These are phyloP conservation scores for Aythya fuligula DNA, from an alignment of 2,797 vertebrate species.

Conservation along the genomic window DNA sequence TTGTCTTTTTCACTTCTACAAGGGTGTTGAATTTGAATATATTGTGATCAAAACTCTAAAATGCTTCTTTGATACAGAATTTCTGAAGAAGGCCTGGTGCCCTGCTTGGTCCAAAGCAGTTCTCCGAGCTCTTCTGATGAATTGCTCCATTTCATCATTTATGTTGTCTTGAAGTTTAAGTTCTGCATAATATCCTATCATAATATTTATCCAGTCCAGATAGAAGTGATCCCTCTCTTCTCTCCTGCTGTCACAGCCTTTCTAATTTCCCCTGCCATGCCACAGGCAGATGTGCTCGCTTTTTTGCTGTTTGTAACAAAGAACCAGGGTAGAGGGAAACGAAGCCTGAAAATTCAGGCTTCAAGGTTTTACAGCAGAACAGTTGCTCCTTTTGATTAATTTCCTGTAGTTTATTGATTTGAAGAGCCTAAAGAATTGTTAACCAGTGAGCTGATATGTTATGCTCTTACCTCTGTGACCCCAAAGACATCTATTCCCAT, in stretches of 20 bases:
- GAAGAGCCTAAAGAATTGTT: constrained; percentile 34
- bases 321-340: not conserved
- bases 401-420: constrained; percentile 45
- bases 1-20: not conserved
- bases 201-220: constrained; percentile 11
- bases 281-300: not conserved
- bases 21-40: not conserved
- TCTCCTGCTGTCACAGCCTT: not conserved
- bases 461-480: constrained; percentile 1
- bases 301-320: constrained; percentile 35
- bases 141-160: constrained; percentile 15
- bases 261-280: not conserved
- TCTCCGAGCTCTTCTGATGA: not conserved
- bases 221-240: not conserved
- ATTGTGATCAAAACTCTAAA: constrained; percentile 4
- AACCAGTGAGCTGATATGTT: constrained; percentile 13
- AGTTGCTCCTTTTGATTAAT: constrained; percentile 52
- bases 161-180: constrained; percentile 19
- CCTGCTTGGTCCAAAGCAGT: not conserved
- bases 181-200: not conserved
- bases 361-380: constrained; percentile 9
- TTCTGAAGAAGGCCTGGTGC: not conserved
- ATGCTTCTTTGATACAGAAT: not conserved
- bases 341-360: constrained; percentile 16
- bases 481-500: not conserved